Evolutionary conservation across 1,140 invertebrate species (phyloP), one percentile per base, ranked within the genome.

Genomic region (Apocrypta bakeri): DNA sequence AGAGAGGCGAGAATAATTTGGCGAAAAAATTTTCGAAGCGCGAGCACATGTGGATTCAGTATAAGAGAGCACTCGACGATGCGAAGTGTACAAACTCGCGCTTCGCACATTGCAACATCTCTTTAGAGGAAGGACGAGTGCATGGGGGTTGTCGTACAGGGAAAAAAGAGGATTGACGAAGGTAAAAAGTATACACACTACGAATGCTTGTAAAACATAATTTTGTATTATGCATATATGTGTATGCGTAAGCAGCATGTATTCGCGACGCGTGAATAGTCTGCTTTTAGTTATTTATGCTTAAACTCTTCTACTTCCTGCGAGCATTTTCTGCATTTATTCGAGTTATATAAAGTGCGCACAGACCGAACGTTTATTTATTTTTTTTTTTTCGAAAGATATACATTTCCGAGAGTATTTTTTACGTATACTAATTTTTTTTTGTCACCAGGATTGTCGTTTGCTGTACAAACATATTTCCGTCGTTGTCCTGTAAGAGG

Each of bases 1-100:
- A 9, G 1, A 21, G 48, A 9, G 9, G 21, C 27, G 25, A 21
- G 42, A 72, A 56, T 56, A 56, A 6, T 64, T 80, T 73, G 40
- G 37, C 25, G 48, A 61, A 73, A 73, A 73, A 40, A 73, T 40
- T 63, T 48, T 14, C 42, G 66, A 17, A 14, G 21, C 27, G 25
- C 37, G 27, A 24, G 48, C 48, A 56, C 48, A 56, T 31, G 42
- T 29, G 48, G 7, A 69, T 17, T 24, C 37, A 29, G 21, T 27
- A 2, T 31, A 48, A 25, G 40, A 81, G 79, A 42, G 31, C 25
- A 78, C 81, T 82, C 56, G 75, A 78, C 24, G 40, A 40, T 12
- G 75, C 68, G 11, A n/a, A 8, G 21, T 78, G 42, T 42, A 64
- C 75, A 82, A 82, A 82, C 74, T 61, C 25, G 40, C 25, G 14